phyloP scores from a whole-genome alignment of 2,797 vertebrate species.

The Lophius americanus region DNA sequence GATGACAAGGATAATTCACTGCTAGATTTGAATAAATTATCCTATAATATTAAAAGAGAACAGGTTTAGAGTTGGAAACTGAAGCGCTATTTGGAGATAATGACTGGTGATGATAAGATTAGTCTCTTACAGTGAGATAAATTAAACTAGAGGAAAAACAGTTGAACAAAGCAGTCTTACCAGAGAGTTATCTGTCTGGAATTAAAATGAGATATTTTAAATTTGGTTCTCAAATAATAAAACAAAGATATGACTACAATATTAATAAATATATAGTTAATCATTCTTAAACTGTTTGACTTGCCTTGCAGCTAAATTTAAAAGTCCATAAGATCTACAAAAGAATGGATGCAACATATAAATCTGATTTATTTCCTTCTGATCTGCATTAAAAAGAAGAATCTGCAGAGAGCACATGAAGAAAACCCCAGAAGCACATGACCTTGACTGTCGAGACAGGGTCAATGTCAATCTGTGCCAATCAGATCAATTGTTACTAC shows the following conservation, averaged over 20 bases:
- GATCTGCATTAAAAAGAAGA: background rate
- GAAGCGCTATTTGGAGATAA: background rate
- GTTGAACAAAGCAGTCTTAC: no score
- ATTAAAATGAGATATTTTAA: no score
- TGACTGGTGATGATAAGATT: background rate
- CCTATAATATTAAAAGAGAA: background rate
- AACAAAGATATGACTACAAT: no score
- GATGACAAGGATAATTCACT: background rate
- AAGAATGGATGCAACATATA: no score
- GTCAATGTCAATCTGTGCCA: conserved; percentile 33
- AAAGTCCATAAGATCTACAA: no score
- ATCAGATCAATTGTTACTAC: conserved; percentile 34
- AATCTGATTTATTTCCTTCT: background rate
- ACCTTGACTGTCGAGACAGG: conserved; percentile 56
- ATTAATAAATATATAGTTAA: no score
- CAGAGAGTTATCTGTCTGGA: no score
- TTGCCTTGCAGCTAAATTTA: no score
- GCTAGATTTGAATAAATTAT: background rate
- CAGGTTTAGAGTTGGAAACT: background rate
- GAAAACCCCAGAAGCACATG: conserved; percentile 33
- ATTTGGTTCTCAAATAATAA: no score
- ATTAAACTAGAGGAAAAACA: background rate
- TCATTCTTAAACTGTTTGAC: no score
- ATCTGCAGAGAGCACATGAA: background rate
- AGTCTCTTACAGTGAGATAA: background rate